Evolutionary conservation across 2,888 invertebrate species (phyloP), one percentile per base, ranked within the genome.

Genomic region (Hirtodrosophila histrioides): DNA sequence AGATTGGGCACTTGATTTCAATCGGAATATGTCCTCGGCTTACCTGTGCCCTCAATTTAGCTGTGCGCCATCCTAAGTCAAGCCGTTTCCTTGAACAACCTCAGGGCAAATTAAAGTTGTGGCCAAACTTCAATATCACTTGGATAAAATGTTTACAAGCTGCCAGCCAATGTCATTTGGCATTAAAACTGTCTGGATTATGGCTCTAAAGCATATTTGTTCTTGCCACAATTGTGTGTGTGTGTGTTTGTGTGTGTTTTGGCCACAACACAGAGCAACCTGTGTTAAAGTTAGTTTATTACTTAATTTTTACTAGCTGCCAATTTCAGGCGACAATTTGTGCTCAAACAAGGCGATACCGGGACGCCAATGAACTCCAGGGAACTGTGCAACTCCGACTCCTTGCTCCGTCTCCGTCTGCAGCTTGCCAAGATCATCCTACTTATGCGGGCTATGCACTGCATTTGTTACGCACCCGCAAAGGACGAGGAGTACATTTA

Each of bases 291-390:
- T 80, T 80, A 69, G 76, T 86, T 83, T 84, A 84, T 85, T 85
- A 80, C 87, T 85, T 78, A 75, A 76, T 75, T 85, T 86, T 85
- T 85, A 85, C 78, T 82, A 82, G 84, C 84, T 86, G 87, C 80
- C 87, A 85, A 85, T 86, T 82, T 72, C 75, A 70, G 78, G 71
- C 75, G 78, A 84, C 85, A 86, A 81, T 81, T 71, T 75, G 77
- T 64, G 48, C 33, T 51, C 40, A 11, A 62, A 55, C 56, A 36
- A 29, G 33, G 10, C 58, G 4, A 61, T 33, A 37, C 50, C n/a
- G 17, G 48, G 50, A 69, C 57, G 62, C 48, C 71, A 68, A 54
- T 51, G 62, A 78, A 68, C 69, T 73, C 45, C 33, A 29, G 9
- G 17, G 17, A 31, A 33, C 53, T 50, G 17, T 58, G 27, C 56